Base-by-base conservation (phyloP, 2,113 vertebrate species). In the Epinephelus cyanopodus region DNA sequence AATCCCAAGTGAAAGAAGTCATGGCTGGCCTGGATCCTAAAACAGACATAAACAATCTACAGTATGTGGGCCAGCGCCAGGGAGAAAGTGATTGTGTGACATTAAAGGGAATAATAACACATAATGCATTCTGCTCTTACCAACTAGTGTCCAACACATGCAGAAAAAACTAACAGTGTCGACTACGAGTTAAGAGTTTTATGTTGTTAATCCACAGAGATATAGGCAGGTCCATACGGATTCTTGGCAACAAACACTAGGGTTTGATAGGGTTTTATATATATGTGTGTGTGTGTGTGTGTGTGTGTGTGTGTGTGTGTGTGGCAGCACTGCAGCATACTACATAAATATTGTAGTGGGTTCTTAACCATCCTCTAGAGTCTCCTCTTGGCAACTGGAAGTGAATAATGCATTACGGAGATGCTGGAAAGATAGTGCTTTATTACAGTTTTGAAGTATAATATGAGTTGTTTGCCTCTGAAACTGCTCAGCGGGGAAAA, bases 381-480 rank as follows among this genome's bases (percentile, higher is more conserved):
- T 88, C 86, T 88, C 90, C 82, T 90, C 92, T 93, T 91, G 79
- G 92, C 91, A 94, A 93, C 91, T 87, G 87, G 77, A 92, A 90
- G 89, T 95, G 93, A 95, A 95, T 95, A 95, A 94, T 94, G 90
- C 87, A 95, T 94, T 81, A 90, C 62, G 60, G 87, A 91, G 94
- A 92, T 91, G 91, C 86, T 80, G 87, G 83, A 86, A 83, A 93
- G 90, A 93, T 89, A 89, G 89, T 85, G 87, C 83, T 92, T 93
- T 94, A 93, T 94, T 93, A 88, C 83, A 86, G 79, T 87, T 86
- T 86, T 91, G 77, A 93, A 88, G 86, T 88, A 91, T 89, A 92
- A 86, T 91, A 81, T 73, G 89, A 93, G 88, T 92, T 93, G 92
- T 90, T 93, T 90, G 84, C 77, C 78, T 85, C 77, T 76, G 64